These are phyloP conservation scores for Pandemis heparana DNA, from an alignment of 2,888 invertebrate species.

Conservation along the genomic window DNA sequence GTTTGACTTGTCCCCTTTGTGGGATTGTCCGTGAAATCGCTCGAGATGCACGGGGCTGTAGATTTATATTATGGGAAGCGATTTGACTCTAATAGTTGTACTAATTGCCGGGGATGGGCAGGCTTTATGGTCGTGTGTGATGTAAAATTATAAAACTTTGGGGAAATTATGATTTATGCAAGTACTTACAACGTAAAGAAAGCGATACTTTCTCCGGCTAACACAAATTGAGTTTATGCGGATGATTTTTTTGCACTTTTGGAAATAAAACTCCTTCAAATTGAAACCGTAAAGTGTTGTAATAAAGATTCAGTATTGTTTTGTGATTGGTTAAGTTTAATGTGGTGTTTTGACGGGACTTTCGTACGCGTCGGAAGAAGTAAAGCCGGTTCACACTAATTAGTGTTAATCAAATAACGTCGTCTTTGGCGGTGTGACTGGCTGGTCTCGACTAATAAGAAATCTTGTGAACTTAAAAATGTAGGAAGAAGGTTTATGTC, in stretches of 20 bases:
- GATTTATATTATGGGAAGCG: constrained; percentile 69
- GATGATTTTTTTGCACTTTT: constrained; percentile 48
- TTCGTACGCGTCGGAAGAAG: constrained; percentile 67
- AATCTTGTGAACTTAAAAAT: constrained; percentile 40
- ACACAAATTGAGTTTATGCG: constrained; percentile 61
- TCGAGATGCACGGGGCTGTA: constrained; percentile 67
- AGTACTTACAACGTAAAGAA: constrained; percentile 54
- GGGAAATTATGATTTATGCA: constrained; percentile 41
- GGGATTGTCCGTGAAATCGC: constrained; percentile 80
- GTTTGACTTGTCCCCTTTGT: constrained; percentile 81
- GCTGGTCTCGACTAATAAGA: constrained; percentile 61
- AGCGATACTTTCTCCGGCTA: constrained; percentile 69
- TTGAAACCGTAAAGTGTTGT: constrained; percentile 47
- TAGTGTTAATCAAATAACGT: constrained; percentile 84
- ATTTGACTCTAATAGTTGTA: constrained; percentile 62
- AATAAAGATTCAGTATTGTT: constrained; percentile 46
- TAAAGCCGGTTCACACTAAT: constrained; percentile 78
- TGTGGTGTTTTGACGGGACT: constrained; percentile 54
- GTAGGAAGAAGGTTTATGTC: constrained; percentile 7
- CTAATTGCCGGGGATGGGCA: constrained; percentile 72
- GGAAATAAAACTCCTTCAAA: constrained; percentile 26
- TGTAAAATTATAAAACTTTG: constrained; percentile 19
- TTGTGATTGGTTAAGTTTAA: constrained; percentile 33
- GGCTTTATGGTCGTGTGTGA: not conserved
- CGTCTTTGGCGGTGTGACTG: constrained; percentile 69